These are phyloP conservation scores for Scophthalmus maximus DNA, from an alignment of 2,113 vertebrate genomes.

Conservation along the genomic window DNA sequence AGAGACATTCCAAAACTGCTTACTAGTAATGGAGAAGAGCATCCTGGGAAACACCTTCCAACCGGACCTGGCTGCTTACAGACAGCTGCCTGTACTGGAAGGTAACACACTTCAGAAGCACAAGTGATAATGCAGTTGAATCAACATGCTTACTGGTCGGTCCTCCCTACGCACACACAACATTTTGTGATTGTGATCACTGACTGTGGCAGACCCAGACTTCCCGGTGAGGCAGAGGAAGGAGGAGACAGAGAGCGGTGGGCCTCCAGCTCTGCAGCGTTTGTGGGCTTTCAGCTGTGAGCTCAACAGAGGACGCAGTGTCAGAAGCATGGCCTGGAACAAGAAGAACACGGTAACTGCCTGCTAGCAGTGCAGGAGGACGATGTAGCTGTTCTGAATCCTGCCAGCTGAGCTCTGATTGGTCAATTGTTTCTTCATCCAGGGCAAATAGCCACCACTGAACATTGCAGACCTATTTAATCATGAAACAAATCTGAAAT, in stretches of 20 bases:
- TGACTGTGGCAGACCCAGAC: constrained; percentile 68
- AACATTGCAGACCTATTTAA: neutral
- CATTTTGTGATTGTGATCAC: neutral
- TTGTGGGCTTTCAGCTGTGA: constrained; percentile 90
- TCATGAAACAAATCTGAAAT: neutral
- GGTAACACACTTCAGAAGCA: constrained; percentile 74
- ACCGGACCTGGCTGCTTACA: constrained; percentile 87
- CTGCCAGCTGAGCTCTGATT: neutral
- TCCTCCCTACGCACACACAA: too few species aligned
- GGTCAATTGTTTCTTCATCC: neutral
- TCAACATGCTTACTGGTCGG: neutral
- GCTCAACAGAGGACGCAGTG: constrained; percentile 79
- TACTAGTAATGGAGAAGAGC: constrained; percentile 89
- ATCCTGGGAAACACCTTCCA: constrained; percentile 89
- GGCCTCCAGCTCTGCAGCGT: constrained; percentile 77
- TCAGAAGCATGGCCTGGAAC: constrained; percentile 92
- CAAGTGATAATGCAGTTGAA: neutral
- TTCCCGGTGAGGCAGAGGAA: neutral
- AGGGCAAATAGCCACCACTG: neutral
- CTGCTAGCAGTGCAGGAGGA: neutral
- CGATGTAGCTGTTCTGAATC: neutral
- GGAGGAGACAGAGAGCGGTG: constrained; percentile 3
- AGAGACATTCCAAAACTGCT: constrained; percentile 82
- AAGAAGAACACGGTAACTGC: constrained; percentile 86
- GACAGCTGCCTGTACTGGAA: constrained; percentile 84